Conservation (phyloP, 2,113 vertebrate genomes). For the Myrmecophaga tridactyla region DNA sequence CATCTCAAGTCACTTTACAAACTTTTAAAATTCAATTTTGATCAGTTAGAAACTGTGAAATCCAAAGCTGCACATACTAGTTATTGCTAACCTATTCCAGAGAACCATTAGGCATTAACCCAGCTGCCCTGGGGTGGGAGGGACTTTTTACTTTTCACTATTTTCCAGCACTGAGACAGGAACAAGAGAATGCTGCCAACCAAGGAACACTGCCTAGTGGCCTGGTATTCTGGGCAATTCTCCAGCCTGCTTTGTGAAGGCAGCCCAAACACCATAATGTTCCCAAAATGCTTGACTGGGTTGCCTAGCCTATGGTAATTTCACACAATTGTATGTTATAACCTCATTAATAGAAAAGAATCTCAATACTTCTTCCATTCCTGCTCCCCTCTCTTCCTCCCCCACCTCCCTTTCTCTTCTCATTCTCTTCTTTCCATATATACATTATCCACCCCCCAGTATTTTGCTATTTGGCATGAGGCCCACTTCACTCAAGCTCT, state of each 20-base stretch:
- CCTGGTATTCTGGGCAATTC: constrained; percentile 40
- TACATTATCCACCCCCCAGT: neutral
- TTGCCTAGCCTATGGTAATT: neutral
- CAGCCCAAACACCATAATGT: constrained; percentile 1
- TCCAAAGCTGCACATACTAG: neutral
- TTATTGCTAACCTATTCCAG: constrained; percentile 54
- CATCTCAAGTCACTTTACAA: constrained; percentile 12
- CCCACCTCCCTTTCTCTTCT: neutral
- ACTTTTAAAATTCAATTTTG: constrained; percentile 49
- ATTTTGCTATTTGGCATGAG: neutral
- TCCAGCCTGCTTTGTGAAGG: constrained; percentile 41
- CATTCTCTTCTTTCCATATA: neutral
- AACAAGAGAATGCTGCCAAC: constrained; percentile 44
- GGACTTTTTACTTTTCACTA: constrained; percentile 43
- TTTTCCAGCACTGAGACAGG: constrained; percentile 26
- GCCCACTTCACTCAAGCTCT: neutral
- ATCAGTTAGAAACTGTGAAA: constrained; percentile 28
- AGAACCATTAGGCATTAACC: constrained; percentile 53
- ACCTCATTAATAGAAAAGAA: neutral
- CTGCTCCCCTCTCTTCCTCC: neutral
- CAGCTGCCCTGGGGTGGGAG: constrained; percentile 53
- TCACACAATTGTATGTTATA: neutral
- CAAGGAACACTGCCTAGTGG: constrained; percentile 11
- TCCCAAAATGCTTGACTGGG: neutral
- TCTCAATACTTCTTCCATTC: neutral